Conservation (phyloP, 2,888 invertebrate species). For the Agrochola macilenta region DNA sequence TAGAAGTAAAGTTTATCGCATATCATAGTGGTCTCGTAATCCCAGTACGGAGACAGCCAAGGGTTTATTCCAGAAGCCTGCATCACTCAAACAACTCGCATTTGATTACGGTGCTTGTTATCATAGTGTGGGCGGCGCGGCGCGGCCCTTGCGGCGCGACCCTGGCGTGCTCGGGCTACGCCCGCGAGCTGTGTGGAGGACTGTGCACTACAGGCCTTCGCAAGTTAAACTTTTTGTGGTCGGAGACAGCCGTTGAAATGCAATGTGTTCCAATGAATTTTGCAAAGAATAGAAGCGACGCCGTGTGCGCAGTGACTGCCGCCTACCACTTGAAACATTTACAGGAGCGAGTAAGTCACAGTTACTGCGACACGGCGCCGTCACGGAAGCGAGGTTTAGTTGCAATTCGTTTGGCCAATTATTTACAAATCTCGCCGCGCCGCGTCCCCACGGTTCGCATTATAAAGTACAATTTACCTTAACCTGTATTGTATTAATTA, state of each 20-base stretch:
- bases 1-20: conserved; percentile 67
- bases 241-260: conserved; percentile 2
- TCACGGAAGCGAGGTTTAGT: not conserved
- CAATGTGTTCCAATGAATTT: conserved; percentile 30
- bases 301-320: conserved; percentile 3
- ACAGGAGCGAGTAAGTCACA: not conserved
- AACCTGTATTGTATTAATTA: conserved; percentile 75
- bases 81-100: conserved; percentile 82
- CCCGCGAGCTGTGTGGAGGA: not conserved
- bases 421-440: conserved; percentile 41
- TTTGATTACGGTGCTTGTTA: conserved; percentile 83
- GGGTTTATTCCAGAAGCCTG: conserved; percentile 65
- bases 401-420: conserved; percentile 53
- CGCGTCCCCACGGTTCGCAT: conserved; percentile 72
- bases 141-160: conserved; percentile 37
- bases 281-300: not conserved
- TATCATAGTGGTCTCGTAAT: conserved; percentile 64
- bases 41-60: conserved; percentile 61
- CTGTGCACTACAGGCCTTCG: conserved; percentile 8
- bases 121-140: conserved; percentile 52
- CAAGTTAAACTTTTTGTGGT: not conserved
- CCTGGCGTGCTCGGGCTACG: not conserved
- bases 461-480: conserved; percentile 85
- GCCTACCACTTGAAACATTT: not conserved
- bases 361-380: not conserved